Conservation (phyloP, 2,113 vertebrate genomes). For the Coreoperca whiteheadi region DNA sequence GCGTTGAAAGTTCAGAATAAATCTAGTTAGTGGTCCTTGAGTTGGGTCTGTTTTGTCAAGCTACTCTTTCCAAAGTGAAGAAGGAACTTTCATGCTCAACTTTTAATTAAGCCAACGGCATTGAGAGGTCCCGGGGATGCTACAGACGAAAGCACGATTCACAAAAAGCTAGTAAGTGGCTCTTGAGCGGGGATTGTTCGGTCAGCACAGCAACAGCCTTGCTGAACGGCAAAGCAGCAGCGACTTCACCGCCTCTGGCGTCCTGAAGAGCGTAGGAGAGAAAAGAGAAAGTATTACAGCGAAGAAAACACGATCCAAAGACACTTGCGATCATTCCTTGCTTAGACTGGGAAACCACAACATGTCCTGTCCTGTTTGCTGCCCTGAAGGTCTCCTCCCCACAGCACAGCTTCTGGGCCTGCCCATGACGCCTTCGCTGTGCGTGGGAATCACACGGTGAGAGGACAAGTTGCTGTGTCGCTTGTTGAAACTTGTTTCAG, state of each 20-base stretch:
- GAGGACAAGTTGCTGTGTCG: neutral
- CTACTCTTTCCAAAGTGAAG: too few species aligned
- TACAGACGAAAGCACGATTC: too few species aligned
- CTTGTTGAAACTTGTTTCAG: slow-evolving; percentile 8
- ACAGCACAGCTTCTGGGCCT: neutral
- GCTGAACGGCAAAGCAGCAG: too few species aligned
- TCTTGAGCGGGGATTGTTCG: neutral
- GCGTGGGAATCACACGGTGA: neutral
- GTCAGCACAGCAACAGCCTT: too few species aligned
- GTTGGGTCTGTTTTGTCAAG: too few species aligned
- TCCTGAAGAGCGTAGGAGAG: neutral
- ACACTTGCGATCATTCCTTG: neutral
- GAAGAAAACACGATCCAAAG: neutral
- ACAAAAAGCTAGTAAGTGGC: neutral
- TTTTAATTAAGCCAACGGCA: too few species aligned
- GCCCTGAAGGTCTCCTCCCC: slow-evolving; percentile 31
- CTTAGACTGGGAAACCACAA: neutral
- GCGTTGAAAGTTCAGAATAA: neutral
- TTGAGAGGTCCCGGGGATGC: too few species aligned
- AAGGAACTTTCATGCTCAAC: too few species aligned
- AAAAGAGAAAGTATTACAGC: neutral
- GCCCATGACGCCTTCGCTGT: slow-evolving; percentile 52
- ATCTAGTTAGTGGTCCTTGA: neutral
- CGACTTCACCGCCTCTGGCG: neutral
- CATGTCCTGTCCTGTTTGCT: slow-evolving; percentile 27